These are phyloP conservation scores for Sternarchorhynchus goeldii DNA, from an alignment of 2,797 vertebrate genomes.

Conservation along the genomic window DNA sequence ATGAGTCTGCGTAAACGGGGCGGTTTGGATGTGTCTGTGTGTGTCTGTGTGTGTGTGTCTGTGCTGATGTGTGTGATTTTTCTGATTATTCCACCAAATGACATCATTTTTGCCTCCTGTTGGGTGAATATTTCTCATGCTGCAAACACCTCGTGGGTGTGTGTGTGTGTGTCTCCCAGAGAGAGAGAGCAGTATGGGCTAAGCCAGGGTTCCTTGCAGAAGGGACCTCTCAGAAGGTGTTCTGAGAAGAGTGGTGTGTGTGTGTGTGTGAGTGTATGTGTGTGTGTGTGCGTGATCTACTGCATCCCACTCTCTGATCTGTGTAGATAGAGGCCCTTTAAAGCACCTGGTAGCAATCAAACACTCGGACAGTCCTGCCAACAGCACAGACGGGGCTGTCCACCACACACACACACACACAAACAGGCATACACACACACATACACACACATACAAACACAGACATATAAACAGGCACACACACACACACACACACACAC, in stretches of 20 bases:
- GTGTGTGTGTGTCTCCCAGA: background rate
- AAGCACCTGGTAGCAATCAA: constrained; percentile 76
- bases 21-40: no score
- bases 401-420: constrained; percentile 50
- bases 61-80: no score
- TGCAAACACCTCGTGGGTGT: background rate
- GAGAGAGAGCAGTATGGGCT: no score
- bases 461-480: no score
- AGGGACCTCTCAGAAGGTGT: constrained; percentile 12
- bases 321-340: constrained; percentile 68
- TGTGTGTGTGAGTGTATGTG: constrained; percentile 32
- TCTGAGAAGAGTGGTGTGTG: constrained; percentile 22
- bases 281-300: constrained; percentile 40
- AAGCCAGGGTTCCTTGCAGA: constrained; percentile 3
- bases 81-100: no score
- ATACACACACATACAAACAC: background rate
- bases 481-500: no score
- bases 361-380: constrained; percentile 61
- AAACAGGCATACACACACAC: constrained; percentile 57
- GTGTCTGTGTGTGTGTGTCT: no score
- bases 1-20: no score
- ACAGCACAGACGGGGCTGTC: constrained; percentile 22
- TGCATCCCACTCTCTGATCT: constrained; percentile 55
- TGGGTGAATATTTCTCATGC: background rate
- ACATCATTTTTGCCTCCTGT: background rate